Conservation (phyloP, 1,140 invertebrate genomes). For the Zeugodacus cucurbitae region DNA sequence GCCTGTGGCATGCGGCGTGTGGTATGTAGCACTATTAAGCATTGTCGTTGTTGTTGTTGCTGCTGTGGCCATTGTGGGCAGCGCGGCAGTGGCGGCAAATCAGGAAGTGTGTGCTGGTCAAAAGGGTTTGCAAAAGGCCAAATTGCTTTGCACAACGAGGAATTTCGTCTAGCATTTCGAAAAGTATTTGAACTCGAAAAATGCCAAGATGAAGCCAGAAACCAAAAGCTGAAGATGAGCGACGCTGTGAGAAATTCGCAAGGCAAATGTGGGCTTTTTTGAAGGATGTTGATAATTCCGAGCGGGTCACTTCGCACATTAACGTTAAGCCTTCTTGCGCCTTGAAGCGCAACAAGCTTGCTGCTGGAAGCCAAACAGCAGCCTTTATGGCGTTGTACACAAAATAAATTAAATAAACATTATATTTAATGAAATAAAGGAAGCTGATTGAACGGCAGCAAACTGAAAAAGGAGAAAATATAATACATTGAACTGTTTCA, state of each 20-base stretch:
- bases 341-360: not conserved
- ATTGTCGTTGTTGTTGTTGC: not conserved
- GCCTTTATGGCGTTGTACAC: not conserved
- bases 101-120: constrained; percentile 1
- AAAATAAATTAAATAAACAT: constrained; percentile 4
- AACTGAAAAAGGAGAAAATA: not conserved
- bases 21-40: not conserved
- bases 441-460: not conserved
- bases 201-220: constrained; percentile 7
- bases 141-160: constrained; percentile 5
- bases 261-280: not conserved
- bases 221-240: not conserved
- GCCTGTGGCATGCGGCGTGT: constrained; percentile 27
- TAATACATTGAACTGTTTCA: not conserved
- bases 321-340: too few species aligned
- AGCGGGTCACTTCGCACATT: not conserved
- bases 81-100: not conserved
- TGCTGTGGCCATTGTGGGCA: not conserved
- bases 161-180: constrained; percentile 19
- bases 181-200: constrained; percentile 16
- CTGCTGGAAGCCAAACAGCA: not conserved
- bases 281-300: not conserved
- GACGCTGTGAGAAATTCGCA: not conserved
- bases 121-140: constrained; percentile 25
- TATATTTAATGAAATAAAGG: not conserved